Evolutionary conservation across 2,888 invertebrate species (phyloP).

Genomic region (Bibio marci): DNA sequence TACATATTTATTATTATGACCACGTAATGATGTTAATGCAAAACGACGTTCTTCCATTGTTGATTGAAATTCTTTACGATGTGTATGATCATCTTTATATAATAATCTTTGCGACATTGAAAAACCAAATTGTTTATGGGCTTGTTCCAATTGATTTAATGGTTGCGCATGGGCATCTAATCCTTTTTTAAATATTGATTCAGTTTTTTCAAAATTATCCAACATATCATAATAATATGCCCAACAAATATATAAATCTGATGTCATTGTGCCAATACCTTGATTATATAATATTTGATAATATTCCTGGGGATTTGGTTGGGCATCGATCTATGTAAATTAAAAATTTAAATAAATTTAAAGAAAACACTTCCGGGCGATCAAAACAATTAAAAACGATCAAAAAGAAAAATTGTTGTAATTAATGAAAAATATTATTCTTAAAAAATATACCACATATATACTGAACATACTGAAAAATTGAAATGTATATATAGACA

Average conservation of each 20-base stretch:
- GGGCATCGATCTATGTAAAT: slow-evolving; percentile 48
- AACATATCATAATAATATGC: slow-evolving; percentile 70
- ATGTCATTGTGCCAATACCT: slow-evolving; percentile 64
- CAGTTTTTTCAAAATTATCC: slow-evolving; percentile 68
- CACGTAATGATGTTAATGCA: slow-evolving; percentile 56
- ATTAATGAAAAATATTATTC: neutral
- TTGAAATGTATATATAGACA: too few species aligned
- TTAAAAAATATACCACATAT: slow-evolving; percentile 2
- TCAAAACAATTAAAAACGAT: too few species aligned
- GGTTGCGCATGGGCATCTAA: slow-evolving; percentile 64
- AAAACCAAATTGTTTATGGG: slow-evolving; percentile 44
- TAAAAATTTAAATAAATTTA: slow-evolving; percentile 4
- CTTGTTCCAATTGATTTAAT: slow-evolving; percentile 52
- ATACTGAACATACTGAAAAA: neutral
- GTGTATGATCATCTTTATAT: slow-evolving; percentile 35
- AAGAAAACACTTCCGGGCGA: too few species aligned
- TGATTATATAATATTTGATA: slow-evolving; percentile 66
- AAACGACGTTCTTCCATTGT: slow-evolving; percentile 52
- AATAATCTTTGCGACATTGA: slow-evolving; percentile 23
- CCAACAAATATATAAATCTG: slow-evolving; percentile 80
- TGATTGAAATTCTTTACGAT: slow-evolving; percentile 35
- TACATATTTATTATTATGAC: slow-evolving; percentile 43
- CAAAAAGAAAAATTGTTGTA: too few species aligned
- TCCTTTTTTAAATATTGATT: slow-evolving; percentile 64
- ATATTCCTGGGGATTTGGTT: slow-evolving; percentile 57